Percentiles rank a stretch among this genome's conserved stretches.
phyloP scores from a whole-genome alignment of 2,888 invertebrate species.

The Apotomis turbidana region DNA sequence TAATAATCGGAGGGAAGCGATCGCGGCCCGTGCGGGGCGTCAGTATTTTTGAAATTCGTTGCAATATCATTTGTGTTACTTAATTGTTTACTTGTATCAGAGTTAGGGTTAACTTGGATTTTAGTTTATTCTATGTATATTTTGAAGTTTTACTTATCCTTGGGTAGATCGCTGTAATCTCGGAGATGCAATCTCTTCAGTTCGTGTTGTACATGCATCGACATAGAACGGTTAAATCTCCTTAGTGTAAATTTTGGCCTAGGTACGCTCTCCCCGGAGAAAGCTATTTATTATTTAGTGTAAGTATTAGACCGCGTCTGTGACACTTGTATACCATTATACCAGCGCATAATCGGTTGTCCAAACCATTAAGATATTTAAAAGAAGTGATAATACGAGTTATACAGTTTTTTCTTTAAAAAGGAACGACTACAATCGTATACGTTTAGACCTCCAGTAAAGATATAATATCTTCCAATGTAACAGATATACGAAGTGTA shows the following conservation, averaged over 20 bases:
- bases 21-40: constrained; percentile 25
- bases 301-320: constrained; percentile 79
- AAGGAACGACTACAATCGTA: constrained; percentile 87
- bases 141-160: constrained; percentile 67
- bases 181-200: constrained; percentile 81
- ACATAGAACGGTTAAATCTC: constrained; percentile 74
- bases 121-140: constrained; percentile 78
- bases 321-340: constrained; percentile 82
- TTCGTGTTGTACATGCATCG: constrained; percentile 72
- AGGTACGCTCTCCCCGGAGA: constrained; percentile 74
- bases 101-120: constrained; percentile 70
- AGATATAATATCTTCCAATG: constrained; percentile 76
- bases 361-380: constrained; percentile 69
- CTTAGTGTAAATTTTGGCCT: constrained; percentile 80
- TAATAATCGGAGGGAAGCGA: constrained; percentile 49
- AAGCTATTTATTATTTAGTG: constrained; percentile 83
- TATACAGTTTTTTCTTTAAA: constrained; percentile 78
- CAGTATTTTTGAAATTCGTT: constrained; percentile 71
- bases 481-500: constrained; percentile 81
- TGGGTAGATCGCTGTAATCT: constrained; percentile 74
- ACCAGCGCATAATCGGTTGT: constrained; percentile 74
- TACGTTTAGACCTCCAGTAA: constrained; percentile 85
- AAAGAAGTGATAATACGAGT: constrained; percentile 64
- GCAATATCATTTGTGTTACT: constrained; percentile 80
- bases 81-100: constrained; percentile 75